phyloP scores from a whole-genome alignment of 2,888 invertebrate species.

The Plebejus anna region DNA sequence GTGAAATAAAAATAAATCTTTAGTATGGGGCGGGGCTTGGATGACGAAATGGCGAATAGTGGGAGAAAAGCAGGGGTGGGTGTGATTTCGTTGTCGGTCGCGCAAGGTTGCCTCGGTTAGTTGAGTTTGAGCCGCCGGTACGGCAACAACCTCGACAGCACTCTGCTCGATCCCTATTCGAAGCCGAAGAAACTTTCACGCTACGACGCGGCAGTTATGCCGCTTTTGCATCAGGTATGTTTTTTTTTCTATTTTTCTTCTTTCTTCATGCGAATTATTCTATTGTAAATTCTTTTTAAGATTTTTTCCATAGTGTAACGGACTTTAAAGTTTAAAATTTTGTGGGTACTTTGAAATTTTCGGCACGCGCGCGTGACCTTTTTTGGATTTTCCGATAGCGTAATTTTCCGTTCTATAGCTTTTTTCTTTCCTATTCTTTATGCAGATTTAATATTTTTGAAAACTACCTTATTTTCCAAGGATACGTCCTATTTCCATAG shows the following conservation, averaged over 20 bases:
- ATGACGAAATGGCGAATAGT: constrained; percentile 39
- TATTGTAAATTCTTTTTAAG: background rate
- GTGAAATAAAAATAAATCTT: background rate
- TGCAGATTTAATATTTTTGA: background rate
- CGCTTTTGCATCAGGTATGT: constrained; percentile 67
- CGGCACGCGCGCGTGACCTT: background rate
- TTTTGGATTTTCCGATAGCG: background rate
- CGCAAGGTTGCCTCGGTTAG: constrained; percentile 48
- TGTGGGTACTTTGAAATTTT: background rate
- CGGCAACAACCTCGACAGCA: constrained; percentile 46
- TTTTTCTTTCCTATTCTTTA: background rate
- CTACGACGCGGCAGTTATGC: constrained; percentile 62
- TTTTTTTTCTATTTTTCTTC: constrained; percentile 32
- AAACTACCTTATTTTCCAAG: background rate
- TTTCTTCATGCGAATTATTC: background rate
- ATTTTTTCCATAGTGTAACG: background rate
- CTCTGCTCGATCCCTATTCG: constrained; percentile 37
- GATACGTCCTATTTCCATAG: background rate
- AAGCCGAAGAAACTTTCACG: constrained; percentile 47
- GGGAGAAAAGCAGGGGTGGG: constrained; percentile 44
- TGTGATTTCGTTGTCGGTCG: constrained; percentile 57
- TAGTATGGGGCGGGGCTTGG: constrained; percentile 1
- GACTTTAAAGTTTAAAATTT: background rate
- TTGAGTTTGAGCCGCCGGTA: constrained; percentile 59
- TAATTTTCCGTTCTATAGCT: too few relatives aligned